Evolutionary conservation across 2,113 vertebrate genomes (phyloP).

Genomic region (Rhombomys opimus): DNA sequence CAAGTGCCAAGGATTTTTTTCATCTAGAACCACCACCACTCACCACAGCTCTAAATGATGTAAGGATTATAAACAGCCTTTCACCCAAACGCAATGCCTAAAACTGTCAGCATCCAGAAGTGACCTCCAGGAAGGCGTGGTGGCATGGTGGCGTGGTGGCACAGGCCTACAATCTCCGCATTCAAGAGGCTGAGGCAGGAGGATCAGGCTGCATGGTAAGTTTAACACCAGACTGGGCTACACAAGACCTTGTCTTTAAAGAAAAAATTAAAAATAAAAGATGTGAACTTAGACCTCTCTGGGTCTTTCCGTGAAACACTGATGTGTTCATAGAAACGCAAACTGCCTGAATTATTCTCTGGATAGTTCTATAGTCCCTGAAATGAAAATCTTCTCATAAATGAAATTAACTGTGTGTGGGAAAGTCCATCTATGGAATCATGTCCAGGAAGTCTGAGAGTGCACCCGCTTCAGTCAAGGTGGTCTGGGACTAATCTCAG

Average conservation of each 20-base stretch:
- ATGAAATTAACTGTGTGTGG: slow-evolving; percentile 37
- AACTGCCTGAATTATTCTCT: slow-evolving; percentile 35
- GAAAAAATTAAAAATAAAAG: neutral
- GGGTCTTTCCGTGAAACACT: slow-evolving; percentile 4
- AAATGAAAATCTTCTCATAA: slow-evolving; percentile 52
- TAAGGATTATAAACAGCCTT: neutral
- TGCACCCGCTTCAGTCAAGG: neutral
- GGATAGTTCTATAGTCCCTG: neutral
- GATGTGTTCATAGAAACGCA: neutral
- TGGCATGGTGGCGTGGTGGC: too few relatives aligned
- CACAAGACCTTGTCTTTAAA: neutral
- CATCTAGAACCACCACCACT: neutral
- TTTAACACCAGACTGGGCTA: neutral
- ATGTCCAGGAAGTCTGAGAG: neutral
- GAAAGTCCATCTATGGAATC: slow-evolving; percentile 27
- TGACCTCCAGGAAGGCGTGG: neutral
- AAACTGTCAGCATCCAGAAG: neutral
- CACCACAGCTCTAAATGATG: neutral
- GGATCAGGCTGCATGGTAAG: neutral
- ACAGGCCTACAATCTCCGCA: neutral
- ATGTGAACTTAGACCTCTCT: neutral
- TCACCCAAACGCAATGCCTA: neutral
- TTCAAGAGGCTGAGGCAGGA: neutral
- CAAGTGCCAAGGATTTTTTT: neutral
- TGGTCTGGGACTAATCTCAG: neutral